phyloP scores from a whole-genome alignment of 2,888 invertebrate genomes.

The Torymus auratus region DNA sequence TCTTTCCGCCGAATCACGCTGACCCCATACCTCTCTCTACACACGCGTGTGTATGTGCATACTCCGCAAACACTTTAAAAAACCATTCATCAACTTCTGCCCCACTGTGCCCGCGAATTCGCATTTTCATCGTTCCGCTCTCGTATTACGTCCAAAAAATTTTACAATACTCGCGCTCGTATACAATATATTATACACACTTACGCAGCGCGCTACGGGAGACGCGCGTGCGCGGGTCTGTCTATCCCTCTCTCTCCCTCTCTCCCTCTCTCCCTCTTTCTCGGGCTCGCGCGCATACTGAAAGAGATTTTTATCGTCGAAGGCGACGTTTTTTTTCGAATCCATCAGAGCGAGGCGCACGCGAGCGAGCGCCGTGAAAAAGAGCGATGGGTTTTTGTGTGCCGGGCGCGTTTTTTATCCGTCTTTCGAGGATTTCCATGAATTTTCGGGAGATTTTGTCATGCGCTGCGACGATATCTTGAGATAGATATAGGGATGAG shows the following conservation, averaged over 20 bases:
- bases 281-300: constrained; percentile 1
- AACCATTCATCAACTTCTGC: constrained; percentile 39
- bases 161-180: too few species aligned
- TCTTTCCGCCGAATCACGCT: constrained; percentile 38
- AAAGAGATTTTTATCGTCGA: constrained; percentile 44
- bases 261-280: too few species aligned
- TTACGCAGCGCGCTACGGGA: constrained; percentile 13
- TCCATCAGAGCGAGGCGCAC: constrained; percentile 2
- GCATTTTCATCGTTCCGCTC: constrained; percentile 5
- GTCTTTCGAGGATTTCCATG: constrained; percentile 27
- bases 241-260: too few species aligned
- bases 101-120: constrained; percentile 7
- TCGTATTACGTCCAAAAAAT: too few species aligned
- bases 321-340: constrained; percentile 13
- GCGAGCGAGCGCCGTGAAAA: constrained; percentile 7
- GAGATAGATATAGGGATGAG: constrained; percentile 12
- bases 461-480: constrained; percentile 8
- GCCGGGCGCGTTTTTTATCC: background rate
- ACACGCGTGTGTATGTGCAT: background rate
- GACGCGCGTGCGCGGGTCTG: background rate
- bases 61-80: constrained; percentile 54
- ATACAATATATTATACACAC: too few species aligned
- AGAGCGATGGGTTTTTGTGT: constrained; percentile 23
- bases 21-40: background rate
- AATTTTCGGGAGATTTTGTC: constrained; percentile 25